Evolutionary conservation across 2,888 invertebrate genomes (phyloP), one percentile per base, ranked within the genome.

Genomic region (Megamerina dolium): DNA sequence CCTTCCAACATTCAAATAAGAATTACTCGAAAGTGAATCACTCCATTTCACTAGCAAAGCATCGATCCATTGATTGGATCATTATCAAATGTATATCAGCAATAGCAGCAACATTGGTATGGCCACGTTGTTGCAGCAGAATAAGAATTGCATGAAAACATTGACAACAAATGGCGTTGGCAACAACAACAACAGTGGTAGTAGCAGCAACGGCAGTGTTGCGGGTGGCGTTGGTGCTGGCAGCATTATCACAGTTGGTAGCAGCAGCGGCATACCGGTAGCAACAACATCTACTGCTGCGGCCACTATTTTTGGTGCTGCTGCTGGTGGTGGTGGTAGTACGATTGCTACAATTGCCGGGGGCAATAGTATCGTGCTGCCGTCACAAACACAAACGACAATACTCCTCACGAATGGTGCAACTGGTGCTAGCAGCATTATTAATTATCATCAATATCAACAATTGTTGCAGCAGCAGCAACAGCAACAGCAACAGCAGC

Each of bases 51-150:
- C n/a, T n/a, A n/a, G n/a, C n/a, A n/a, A 23, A 23, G 23, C 23
- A 23, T 23, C 23, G 23, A 23, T 23, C 23, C n/a, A n/a, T n/a
- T n/a, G n/a, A n/a, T n/a, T n/a, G n/a, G n/a, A n/a, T n/a, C n/a
- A n/a, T n/a, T n/a, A 23, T 23, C 55, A 49, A 57, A 60, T 62
- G 60, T 59, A 59, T 57, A 60, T 59, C 53, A 60, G 60, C 59
- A 63, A 59, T 54, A 61, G 56, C 51, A 57, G 56, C 54, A 56
- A 59, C 51, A 54, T 54, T 61, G 61, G 61, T 53, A 87, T 87
- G 87, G 85, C 86, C 76, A 85, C 87, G 70, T 81, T 84, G 75
- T 77, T 87, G 71, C 87, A 87, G 71, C 87, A 87, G 72, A 54
- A 56, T 47, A 51, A 86, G 73, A 87, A 86, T 78, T 84, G 85